Percentiles rank a stretch among this genome's conserved stretches.
These are phyloP conservation scores for Melanotaenia pygmaea DNA, from an alignment of 2,797 vertebrate genomes.

Conservation along the genomic window DNA sequence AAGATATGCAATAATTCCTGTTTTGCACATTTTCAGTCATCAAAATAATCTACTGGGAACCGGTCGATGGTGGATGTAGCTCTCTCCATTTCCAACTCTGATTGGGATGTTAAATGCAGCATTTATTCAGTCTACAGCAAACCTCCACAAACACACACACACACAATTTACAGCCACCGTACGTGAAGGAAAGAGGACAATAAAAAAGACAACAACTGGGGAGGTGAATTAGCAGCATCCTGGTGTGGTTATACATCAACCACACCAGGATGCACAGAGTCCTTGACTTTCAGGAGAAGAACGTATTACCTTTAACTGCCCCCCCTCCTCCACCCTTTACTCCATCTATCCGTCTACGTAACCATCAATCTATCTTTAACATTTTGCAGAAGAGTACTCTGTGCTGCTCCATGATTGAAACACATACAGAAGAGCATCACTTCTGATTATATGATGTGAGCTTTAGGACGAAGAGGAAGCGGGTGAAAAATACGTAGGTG, in stretches of 20 bases:
- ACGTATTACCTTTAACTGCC: conserved; percentile 54
- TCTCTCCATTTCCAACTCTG: conserved; percentile 8
- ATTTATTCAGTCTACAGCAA: conserved; percentile 19
- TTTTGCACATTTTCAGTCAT: conserved; percentile 49
- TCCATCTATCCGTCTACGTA: conserved; percentile 40
- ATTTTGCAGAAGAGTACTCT: conserved; percentile 30
- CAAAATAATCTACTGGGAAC: conserved; percentile 63
- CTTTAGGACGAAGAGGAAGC: conserved; percentile 1
- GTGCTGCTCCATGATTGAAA: conserved; percentile 57
- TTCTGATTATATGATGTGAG: conserved; percentile 55
- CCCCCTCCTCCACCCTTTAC: conserved; percentile 25
- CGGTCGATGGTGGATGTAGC: conserved; percentile 35
- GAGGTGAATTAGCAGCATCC: conserved; percentile 57
- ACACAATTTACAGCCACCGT: conserved; percentile 49
- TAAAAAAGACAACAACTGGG: conserved; percentile 9
- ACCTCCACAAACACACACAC: background rate
- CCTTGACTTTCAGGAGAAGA: conserved; percentile 64
- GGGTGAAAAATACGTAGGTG: background rate
- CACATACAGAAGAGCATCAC: conserved; percentile 50
- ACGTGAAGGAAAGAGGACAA: conserved; percentile 42
- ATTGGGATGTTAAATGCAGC: conserved; percentile 32
- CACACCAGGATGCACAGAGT: conserved; percentile 42
- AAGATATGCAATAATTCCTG: conserved; percentile 59
- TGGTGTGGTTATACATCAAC: conserved; percentile 51
- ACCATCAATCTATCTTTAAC: conserved; percentile 35